phyloP scores from a whole-genome alignment of 2,113 vertebrate genomes.

The Notothenia rossii region DNA sequence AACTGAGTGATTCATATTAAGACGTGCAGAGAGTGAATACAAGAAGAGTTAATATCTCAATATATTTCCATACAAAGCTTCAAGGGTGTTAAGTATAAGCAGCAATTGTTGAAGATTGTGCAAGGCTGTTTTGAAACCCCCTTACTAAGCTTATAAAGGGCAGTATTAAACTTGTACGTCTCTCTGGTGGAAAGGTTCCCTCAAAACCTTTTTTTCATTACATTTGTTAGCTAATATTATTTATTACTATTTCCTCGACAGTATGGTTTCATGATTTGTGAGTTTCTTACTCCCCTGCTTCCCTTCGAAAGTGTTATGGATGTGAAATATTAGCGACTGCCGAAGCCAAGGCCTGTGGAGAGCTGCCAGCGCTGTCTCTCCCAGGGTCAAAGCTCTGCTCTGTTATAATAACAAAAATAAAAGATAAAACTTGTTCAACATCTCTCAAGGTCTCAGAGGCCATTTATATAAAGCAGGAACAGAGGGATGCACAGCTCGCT shows the following conservation, averaged over 20 bases:
- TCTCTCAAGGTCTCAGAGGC: constrained; percentile 53
- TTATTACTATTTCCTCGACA: constrained; percentile 32
- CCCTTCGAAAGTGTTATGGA: constrained; percentile 52
- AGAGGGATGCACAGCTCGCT: constrained; percentile 11
- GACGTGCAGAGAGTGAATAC: background rate
- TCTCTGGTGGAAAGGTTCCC: constrained; percentile 29
- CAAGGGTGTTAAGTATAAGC: background rate
- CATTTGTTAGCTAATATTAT: constrained; percentile 28
- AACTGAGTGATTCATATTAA: background rate
- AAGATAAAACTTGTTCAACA: constrained; percentile 57
- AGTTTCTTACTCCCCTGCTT: constrained; percentile 37
- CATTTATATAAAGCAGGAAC: constrained; percentile 33
- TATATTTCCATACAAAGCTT: background rate
- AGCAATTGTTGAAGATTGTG: background rate
- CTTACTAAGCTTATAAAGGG: constrained; percentile 4
- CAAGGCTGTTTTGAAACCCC: constrained; percentile 4
- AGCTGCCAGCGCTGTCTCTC: constrained; percentile 54
- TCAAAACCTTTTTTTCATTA: constrained; percentile 32
- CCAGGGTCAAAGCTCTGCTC: constrained; percentile 59
- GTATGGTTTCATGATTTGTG: constrained; percentile 52
- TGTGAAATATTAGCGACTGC: constrained; percentile 62
- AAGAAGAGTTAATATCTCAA: background rate
- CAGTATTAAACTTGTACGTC: constrained; percentile 18
- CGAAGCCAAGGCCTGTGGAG: constrained; percentile 58
- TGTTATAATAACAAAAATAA: constrained; percentile 65